Evolutionary conservation across 1,140 invertebrate species (phyloP).

Genomic region (Drosophila teissieri): DNA sequence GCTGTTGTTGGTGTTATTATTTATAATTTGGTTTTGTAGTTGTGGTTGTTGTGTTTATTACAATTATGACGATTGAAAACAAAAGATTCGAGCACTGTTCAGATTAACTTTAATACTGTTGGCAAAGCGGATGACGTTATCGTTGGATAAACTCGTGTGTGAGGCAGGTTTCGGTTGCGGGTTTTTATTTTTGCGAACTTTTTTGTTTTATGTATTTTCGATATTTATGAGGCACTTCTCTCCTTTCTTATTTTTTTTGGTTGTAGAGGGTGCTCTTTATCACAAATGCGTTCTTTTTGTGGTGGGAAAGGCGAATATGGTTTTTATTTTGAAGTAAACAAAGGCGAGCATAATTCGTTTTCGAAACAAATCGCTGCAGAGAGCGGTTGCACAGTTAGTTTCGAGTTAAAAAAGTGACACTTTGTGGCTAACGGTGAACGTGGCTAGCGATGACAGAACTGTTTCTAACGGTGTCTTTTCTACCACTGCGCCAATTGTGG

Average conservation of each 20-base stretch:
- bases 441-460: not conserved
- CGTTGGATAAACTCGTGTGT: conserved; percentile 46
- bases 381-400: conserved; percentile 4
- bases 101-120: conserved; percentile 65
- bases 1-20: conserved; percentile 37
- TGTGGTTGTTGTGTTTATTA: conserved; percentile 32
- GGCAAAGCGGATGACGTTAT: conserved; percentile 62
- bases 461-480: conserved; percentile 45
- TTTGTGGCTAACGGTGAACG: conserved; percentile 22
- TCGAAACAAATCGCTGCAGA: conserved; percentile 22
- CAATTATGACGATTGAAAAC: conserved; percentile 75
- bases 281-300: conserved; percentile 82
- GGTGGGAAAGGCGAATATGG: conserved; percentile 80
- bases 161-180: conserved; percentile 44
- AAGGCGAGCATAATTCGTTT: conserved; percentile 73
- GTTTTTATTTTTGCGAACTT: conserved; percentile 40
- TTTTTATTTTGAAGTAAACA: conserved; percentile 83
- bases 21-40: conserved; percentile 17
- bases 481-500: conserved; percentile 53
- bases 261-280: conserved; percentile 33
- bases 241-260: conserved; percentile 1
- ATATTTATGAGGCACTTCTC: conserved; percentile 20
- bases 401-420: conserved; percentile 15
- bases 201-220: conserved; percentile 21
- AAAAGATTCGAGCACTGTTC: conserved; percentile 77